A percentile compares a stretch with the other conserved stretches of the same genome.
These are phyloP conservation scores for Napeogenes sylphis DNA, from an alignment of 2,888 invertebrate species.

Conservation along the genomic window DNA sequence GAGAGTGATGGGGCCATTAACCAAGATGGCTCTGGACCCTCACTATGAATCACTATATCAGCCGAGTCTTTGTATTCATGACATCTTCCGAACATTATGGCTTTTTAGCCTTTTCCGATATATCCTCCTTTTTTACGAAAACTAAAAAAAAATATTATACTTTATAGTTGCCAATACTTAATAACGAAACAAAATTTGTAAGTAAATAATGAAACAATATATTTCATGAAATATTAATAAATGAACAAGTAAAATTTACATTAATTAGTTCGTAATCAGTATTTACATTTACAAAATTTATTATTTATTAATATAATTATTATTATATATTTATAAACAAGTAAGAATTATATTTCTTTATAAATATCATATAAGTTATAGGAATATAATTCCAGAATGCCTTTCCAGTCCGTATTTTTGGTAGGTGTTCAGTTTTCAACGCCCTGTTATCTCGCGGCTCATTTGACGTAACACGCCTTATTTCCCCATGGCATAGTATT, in stretches of 20 bases:
- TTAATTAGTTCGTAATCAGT: too few relatives aligned
- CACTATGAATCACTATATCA: slow-evolving; percentile 43
- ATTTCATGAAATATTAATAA: too few relatives aligned
- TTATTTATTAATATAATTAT: too few relatives aligned
- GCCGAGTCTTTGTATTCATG: slow-evolving; percentile 15
- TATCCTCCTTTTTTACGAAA: background rate
- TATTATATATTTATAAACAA: too few relatives aligned
- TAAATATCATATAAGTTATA: too few relatives aligned
- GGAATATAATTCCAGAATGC: background rate
- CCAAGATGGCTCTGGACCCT: slow-evolving; percentile 28
- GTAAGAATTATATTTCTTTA: too few relatives aligned
- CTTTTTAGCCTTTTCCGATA: background rate
- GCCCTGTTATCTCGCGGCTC: slow-evolving; percentile 17
- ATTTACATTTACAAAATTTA: too few relatives aligned
- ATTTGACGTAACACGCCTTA: slow-evolving; percentile 20
- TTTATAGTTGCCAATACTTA: too few relatives aligned
- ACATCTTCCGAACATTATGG: background rate
- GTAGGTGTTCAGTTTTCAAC: slow-evolving; percentile 7
- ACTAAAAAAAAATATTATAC: too few relatives aligned
- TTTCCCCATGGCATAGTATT: slow-evolving; percentile 21
- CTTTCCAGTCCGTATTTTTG: background rate
- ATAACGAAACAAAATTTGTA: too few relatives aligned
- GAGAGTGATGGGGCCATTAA: slow-evolving; percentile 42
- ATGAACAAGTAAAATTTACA: too few relatives aligned
- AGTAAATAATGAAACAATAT: too few relatives aligned